Percentiles rank a stretch among this genome's conserved stretches.
Evolutionary conservation across 1,140 invertebrate species (phyloP).

Genomic region (Ceratina japonica): DNA sequence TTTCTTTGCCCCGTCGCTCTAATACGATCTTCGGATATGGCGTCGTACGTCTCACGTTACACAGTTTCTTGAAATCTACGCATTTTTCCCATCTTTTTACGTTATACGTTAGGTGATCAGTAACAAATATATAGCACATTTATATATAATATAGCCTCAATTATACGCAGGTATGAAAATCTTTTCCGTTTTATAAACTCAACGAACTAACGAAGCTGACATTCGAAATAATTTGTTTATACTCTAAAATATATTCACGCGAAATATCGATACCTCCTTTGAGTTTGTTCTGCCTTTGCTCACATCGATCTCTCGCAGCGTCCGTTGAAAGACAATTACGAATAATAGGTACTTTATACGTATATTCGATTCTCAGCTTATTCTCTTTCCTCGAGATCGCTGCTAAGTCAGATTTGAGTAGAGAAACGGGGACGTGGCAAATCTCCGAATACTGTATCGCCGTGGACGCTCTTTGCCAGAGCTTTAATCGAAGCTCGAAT

Average conservation of each 20-base stretch:
- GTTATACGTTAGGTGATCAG: conserved; percentile 28
- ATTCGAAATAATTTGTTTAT: conserved; percentile 43
- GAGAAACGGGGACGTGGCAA: conserved; percentile 89
- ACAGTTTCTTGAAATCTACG: conserved; percentile 27
- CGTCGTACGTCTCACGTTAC: conserved; percentile 40
- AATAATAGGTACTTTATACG: conserved; percentile 52
- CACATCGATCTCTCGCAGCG: conserved; percentile 53
- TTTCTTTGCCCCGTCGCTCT: conserved; percentile 34
- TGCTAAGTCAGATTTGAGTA: conserved; percentile 85
- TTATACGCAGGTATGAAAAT: conserved; percentile 41
- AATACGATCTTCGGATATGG: conserved; percentile 34
- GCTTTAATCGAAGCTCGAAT: conserved; percentile 94
- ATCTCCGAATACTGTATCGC: conserved; percentile 90
- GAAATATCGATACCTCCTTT: conserved; percentile 38
- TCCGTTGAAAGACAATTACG: conserved; percentile 56
- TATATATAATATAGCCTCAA: conserved; percentile 33
- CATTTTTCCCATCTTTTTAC: conserved; percentile 17
- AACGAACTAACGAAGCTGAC: conserved; percentile 31
- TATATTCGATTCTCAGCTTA: conserved; percentile 44
- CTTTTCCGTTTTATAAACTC: conserved; percentile 27
- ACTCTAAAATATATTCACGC: conserved; percentile 47
- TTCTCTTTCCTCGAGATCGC: conserved; percentile 26
- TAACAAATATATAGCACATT: conserved; percentile 44
- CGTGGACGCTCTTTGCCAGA: conserved; percentile 90
- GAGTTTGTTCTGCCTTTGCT: conserved; percentile 45